Percentiles rank a stretch among this genome's conserved stretches.
Evolutionary conservation across 92 coral and sea anemone species (phyloP).

Genomic region (Phymanthus crucifer): DNA sequence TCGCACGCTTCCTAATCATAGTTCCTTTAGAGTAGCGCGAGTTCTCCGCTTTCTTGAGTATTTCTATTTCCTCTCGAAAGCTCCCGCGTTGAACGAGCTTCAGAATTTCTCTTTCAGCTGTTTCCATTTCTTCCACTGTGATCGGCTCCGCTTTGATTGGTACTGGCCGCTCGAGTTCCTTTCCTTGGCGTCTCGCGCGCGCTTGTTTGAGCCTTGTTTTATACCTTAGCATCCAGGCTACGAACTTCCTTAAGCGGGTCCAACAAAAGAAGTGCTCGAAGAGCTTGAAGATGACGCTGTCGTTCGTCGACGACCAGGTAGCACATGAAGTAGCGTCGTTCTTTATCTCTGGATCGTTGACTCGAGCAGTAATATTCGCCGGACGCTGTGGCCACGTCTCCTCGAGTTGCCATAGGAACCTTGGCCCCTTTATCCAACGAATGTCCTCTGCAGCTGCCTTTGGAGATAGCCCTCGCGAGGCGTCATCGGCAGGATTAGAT

Average conservation of each 20-base stretch:
- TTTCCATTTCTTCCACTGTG: constrained; percentile 36
- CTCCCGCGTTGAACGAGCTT: constrained; percentile 20
- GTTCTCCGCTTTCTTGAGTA: not conserved
- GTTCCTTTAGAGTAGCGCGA: not conserved
- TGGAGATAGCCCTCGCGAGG: constrained; percentile 54
- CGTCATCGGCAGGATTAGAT: constrained; percentile 63
- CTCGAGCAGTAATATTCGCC: not conserved
- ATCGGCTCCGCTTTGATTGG: constrained; percentile 4
- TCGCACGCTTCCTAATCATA: not conserved
- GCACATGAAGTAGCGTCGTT: not conserved
- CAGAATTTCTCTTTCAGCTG: constrained; percentile 28
- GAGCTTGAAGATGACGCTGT: not conserved
- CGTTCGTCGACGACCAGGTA: not conserved
- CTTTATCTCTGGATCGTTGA: not conserved
- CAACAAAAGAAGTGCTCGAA: constrained; percentile 21
- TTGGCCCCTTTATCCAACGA: constrained; percentile 54
- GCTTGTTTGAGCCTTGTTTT: not conserved
- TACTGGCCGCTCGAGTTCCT: not conserved
- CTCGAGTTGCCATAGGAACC: constrained; percentile 26
- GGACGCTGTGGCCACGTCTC: constrained; percentile 58
- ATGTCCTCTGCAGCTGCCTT: constrained; percentile 14
- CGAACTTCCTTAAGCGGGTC: constrained; percentile 18
- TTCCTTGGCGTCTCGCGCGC: constrained; percentile 8
- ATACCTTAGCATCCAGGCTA: constrained; percentile 33
- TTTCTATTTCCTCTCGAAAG: constrained; percentile 27